phyloP scores from a whole-genome alignment of 1,140 invertebrate species.

The Araneus ventricosus region DNA sequence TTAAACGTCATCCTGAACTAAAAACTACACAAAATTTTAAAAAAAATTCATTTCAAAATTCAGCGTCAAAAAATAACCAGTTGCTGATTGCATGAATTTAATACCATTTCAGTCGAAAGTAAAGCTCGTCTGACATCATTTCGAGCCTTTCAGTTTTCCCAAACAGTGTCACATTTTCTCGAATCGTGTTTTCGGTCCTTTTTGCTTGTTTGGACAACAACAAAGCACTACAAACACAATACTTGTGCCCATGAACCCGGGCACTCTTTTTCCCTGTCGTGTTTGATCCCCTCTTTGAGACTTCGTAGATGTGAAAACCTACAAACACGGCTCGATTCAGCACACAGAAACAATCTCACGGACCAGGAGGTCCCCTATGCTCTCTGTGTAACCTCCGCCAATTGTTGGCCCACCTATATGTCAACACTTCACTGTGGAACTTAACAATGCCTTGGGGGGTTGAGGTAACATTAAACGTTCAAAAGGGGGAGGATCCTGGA shows the following conservation, averaged over 20 bases:
- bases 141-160: neutral
- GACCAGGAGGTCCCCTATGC: neutral
- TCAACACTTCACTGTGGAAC: constrained; percentile 67
- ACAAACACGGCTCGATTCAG: constrained; percentile 55
- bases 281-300: constrained; percentile 24
- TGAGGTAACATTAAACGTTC: constrained; percentile 68
- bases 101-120: too few species aligned
- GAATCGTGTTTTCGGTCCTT: neutral
- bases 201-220: constrained; percentile 3
- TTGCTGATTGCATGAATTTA: too few species aligned
- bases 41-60: too few species aligned
- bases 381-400: neutral
- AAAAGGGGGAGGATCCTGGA: neutral
- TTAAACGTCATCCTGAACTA: too few species aligned
- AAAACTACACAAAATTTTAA: too few species aligned
- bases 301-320: constrained; percentile 21
- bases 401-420: constrained; percentile 43
- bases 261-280: neutral
- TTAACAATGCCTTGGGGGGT: constrained; percentile 38
- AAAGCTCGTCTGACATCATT: neutral
- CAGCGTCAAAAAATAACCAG: too few species aligned
- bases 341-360: constrained; percentile 47
- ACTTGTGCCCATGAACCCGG: neutral
- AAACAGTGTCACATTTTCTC: neutral
- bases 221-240: constrained; percentile 36